Percentiles rank a stretch among this genome's conserved stretches.
Evolutionary conservation across 2,797 vertebrate species (phyloP).

Genomic region (Synaphobranchus kaupii): DNA sequence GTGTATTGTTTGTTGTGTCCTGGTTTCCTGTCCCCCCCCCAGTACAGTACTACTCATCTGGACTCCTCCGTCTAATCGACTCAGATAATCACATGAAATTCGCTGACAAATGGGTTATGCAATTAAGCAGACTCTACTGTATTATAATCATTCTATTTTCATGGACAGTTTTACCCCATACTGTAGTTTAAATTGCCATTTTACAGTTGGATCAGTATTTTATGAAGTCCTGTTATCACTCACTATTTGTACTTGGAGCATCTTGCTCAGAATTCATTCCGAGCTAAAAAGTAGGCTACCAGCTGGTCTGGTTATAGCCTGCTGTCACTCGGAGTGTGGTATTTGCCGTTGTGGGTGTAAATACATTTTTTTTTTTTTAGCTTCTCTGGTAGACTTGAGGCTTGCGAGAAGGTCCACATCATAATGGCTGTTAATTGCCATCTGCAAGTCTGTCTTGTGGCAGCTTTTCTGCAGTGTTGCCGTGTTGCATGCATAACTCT

Average conservation of each 20-base stretch:
- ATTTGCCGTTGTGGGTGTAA: neutral
- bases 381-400: neutral
- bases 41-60: no score
- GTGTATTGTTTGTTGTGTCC: no score
- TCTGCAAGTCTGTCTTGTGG: neutral
- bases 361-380: neutral
- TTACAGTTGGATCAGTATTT: no score
- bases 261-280: neutral
- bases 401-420: neutral
- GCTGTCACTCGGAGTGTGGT: neutral
- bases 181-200: no score
- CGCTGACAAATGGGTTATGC: no score
- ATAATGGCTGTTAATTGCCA: neutral
- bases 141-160: no score
- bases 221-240: no score
- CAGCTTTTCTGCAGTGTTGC: neutral
- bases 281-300: neutral
- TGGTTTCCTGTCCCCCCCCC: no score
- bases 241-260: neutral
- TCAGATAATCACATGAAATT: no score
- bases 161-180: no score
- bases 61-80: no score
- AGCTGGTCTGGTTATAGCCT: neutral
- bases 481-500: neutral
- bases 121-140: no score